Percentiles rank a stretch among this genome's conserved stretches.
phyloP scores from a whole-genome alignment of 2,113 vertebrate genomes.

The Corythaixoides concolor region DNA sequence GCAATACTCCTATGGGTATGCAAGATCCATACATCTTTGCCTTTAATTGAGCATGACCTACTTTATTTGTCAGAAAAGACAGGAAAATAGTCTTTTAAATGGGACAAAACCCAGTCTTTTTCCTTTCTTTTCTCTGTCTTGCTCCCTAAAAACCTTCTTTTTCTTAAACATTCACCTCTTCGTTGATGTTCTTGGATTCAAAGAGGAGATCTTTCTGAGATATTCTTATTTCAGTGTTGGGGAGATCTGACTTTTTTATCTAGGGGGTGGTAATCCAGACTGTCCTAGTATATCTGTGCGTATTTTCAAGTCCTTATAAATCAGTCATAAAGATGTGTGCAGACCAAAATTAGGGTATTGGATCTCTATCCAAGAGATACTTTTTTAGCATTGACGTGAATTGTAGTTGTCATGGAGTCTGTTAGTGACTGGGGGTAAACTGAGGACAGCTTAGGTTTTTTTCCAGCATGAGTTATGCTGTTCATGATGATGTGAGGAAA shows the following conservation, averaged over 20 bases:
- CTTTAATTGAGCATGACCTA: not conserved
- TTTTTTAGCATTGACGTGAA: not conserved
- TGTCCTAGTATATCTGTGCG: not conserved
- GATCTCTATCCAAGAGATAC: not conserved
- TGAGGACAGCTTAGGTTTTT: not conserved
- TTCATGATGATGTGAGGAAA: not conserved
- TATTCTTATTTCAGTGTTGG: not conserved
- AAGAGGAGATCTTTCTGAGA: not conserved
- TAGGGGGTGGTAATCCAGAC: not conserved
- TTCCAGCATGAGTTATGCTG: not conserved
- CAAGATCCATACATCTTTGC: not conserved
- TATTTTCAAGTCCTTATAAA: not conserved
- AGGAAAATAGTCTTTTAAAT: not conserved
- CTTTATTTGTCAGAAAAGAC: not conserved
- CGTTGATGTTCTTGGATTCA: not conserved
- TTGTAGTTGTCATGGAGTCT: not conserved
- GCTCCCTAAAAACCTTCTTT: not conserved
- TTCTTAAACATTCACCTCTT: not conserved
- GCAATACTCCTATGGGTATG: constrained; percentile 97
- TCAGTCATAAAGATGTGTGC: not conserved
- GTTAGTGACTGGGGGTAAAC: not conserved
- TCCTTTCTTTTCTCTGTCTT: not conserved
- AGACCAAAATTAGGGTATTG: not conserved
- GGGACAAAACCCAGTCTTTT: not conserved
- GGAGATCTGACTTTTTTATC: not conserved